Conservation (phyloP, 2,888 invertebrate genomes). For the Teleiodes luculella region DNA sequence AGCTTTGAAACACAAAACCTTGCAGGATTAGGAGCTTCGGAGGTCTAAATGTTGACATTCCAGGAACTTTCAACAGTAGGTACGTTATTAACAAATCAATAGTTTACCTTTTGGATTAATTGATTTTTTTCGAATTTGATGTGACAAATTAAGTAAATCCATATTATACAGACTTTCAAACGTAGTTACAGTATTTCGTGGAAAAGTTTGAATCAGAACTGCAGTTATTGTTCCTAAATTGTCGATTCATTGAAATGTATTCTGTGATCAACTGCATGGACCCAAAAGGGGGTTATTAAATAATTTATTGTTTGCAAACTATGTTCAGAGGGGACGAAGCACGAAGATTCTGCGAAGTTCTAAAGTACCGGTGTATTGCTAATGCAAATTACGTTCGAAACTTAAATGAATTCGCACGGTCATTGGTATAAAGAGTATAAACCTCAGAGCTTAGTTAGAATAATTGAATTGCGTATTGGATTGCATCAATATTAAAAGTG, state of each 20-base stretch:
- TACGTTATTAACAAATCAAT: no score
- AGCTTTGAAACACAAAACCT: constrained; percentile 66
- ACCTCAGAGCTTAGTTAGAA: constrained; percentile 2
- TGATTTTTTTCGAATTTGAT: not conserved
- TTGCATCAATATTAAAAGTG: not conserved
- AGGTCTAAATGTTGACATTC: constrained; percentile 32
- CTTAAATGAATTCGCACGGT: constrained; percentile 55
- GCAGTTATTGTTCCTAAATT: constrained; percentile 72
- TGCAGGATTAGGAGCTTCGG: constrained; percentile 43
- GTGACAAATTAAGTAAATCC: not conserved
- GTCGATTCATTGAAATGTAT: constrained; percentile 64
- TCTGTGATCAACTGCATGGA: constrained; percentile 67
- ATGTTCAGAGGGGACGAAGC: constrained; percentile 60
- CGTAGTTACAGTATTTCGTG: constrained; percentile 21
- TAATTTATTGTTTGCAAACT: constrained; percentile 74
- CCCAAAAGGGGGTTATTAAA: constrained; percentile 67
- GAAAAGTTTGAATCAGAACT: constrained; percentile 46
- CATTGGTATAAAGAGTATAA: constrained; percentile 27
- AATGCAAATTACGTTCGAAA: constrained; percentile 57
- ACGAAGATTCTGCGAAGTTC: constrained; percentile 62
- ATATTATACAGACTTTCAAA: no score
- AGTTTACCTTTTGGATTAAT: not conserved
- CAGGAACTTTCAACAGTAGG: constrained; percentile 22
- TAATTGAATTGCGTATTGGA: constrained; percentile 7
- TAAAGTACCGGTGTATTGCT: constrained; percentile 49